Conservation (phyloP, 2,113 vertebrate genomes). For the Gila orcuttii region DNA sequence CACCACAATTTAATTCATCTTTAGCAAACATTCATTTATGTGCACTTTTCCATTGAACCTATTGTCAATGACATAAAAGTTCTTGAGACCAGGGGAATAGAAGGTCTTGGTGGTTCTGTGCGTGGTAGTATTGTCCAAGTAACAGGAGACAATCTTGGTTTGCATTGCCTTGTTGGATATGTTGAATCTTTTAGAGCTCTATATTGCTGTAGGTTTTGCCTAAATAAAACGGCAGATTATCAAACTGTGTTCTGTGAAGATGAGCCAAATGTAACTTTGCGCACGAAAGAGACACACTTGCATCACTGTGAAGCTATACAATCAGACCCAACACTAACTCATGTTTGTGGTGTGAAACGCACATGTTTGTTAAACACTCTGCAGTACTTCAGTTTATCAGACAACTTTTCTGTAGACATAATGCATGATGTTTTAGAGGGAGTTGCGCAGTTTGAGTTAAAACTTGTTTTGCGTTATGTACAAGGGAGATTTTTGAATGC, state of each 20-base stretch:
- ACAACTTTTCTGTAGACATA: slow-evolving; percentile 51
- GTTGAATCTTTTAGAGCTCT: slow-evolving; percentile 38
- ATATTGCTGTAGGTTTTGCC: slow-evolving; percentile 45
- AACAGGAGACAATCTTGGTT: slow-evolving; percentile 48
- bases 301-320: slow-evolving; percentile 37
- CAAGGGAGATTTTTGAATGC: background rate
- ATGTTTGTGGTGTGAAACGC: slow-evolving; percentile 50
- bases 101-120: background rate
- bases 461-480: slow-evolving; percentile 37
- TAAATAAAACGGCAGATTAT: slow-evolving; percentile 29
- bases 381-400: slow-evolving; percentile 53
- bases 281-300: slow-evolving; percentile 30
- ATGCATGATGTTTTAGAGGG: slow-evolving; percentile 61
- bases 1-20: slow-evolving; percentile 39
- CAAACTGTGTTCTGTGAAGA: slow-evolving; percentile 42
- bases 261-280: slow-evolving; percentile 26
- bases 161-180: slow-evolving; percentile 39
- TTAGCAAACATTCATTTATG: slow-evolving; percentile 43
- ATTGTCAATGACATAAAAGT: background rate
- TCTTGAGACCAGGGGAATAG: background rate
- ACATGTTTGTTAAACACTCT: slow-evolving; percentile 50
- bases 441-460: slow-evolving; percentile 17
- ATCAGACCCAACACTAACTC: slow-evolving; percentile 34
- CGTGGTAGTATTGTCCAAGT: slow-evolving; percentile 26
- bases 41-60: slow-evolving; percentile 34